These are phyloP conservation scores for Pseudochirops cupreus DNA, from an alignment of 2,797 vertebrate species.

Conservation along the genomic window DNA sequence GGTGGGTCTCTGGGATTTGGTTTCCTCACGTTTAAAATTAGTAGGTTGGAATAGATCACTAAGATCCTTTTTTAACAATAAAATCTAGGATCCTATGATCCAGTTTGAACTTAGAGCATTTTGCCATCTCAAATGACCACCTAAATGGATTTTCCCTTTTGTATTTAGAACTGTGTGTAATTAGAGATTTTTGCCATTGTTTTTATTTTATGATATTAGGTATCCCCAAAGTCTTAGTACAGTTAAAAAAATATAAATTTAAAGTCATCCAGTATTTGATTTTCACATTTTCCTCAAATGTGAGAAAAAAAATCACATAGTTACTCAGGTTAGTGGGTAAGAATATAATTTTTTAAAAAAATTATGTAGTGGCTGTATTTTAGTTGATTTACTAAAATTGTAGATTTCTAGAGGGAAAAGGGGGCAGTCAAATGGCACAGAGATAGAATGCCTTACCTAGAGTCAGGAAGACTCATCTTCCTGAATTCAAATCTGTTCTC, in stretches of 20 bases:
- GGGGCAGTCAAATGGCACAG: background rate
- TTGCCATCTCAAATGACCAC: background rate
- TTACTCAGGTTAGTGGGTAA: background rate
- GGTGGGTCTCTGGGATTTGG: background rate
- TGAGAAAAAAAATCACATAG: background rate
- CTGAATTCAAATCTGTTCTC: background rate
- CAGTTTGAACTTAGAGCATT: background rate
- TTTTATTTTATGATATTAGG: conserved; percentile 5
- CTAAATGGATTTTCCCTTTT: background rate
- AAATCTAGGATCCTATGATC: background rate
- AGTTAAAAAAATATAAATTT: conserved; percentile 33
- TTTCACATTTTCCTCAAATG: conserved; percentile 11
- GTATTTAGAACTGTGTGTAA: background rate
- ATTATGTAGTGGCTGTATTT: conserved; percentile 37
- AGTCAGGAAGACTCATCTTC: background rate
- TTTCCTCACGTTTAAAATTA: background rate
- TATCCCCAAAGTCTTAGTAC: background rate
- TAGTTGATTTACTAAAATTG: conserved; percentile 47
- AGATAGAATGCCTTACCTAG: background rate
- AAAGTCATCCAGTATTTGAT: conserved; percentile 38
- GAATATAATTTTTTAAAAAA: conserved; percentile 15
- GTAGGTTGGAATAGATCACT: background rate
- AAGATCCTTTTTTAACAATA: background rate
- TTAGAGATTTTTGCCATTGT: conserved; percentile 28
- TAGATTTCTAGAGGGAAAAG: background rate